These are phyloP conservation scores for Drosophila chauvacae DNA, from an alignment of 1,140 invertebrate genomes.

Conservation along the genomic window DNA sequence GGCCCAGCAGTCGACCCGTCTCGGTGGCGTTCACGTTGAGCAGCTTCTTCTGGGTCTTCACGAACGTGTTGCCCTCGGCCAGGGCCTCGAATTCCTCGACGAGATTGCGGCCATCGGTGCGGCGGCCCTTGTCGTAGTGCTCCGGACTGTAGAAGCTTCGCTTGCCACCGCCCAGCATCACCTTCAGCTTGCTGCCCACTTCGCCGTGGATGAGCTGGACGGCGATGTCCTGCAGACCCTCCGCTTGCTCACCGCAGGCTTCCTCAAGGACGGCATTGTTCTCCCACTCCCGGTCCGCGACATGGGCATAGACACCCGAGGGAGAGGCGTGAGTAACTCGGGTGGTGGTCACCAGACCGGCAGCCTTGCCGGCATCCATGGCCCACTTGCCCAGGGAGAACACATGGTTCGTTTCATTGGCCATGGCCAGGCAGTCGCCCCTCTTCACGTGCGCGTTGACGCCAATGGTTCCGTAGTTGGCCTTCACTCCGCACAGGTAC, in stretches of 20 bases:
- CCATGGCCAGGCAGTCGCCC: slow-evolving; percentile 86
- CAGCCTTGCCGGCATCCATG: slow-evolving; percentile 89
- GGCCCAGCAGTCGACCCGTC: slow-evolving; percentile 85
- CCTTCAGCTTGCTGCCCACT: slow-evolving; percentile 87
- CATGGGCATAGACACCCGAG: slow-evolving; percentile 90
- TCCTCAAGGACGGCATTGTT: slow-evolving; percentile 87
- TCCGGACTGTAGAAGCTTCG: slow-evolving; percentile 89
- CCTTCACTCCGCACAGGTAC: slow-evolving; percentile 93
- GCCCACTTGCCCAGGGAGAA: slow-evolving; percentile 90
- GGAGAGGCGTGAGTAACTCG: slow-evolving; percentile 93
- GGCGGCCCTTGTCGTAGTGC: slow-evolving; percentile 86
- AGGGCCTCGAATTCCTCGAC: slow-evolving; percentile 87
- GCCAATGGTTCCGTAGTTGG: slow-evolving; percentile 91
- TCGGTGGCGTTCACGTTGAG: slow-evolving; percentile 72
- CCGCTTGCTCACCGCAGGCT: slow-evolving; percentile 74
- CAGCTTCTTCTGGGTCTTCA: slow-evolving; percentile 87
- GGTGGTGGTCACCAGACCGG: slow-evolving; percentile 92
- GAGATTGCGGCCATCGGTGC: slow-evolving; percentile 89
- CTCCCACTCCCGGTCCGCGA: slow-evolving; percentile 91
- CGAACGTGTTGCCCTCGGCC: slow-evolving; percentile 85
- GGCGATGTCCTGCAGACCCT: slow-evolving; percentile 89
- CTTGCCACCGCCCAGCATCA: slow-evolving; percentile 91
- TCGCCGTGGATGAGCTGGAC: slow-evolving; percentile 89
- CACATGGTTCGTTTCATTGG: slow-evolving; percentile 86
- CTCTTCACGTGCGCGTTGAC: slow-evolving; percentile 88